Percentiles rank a stretch among this genome's conserved stretches.
These are phyloP conservation scores for Pseudopleuronectes americanus DNA, from an alignment of 2,797 vertebrate genomes.

Conservation along the genomic window DNA sequence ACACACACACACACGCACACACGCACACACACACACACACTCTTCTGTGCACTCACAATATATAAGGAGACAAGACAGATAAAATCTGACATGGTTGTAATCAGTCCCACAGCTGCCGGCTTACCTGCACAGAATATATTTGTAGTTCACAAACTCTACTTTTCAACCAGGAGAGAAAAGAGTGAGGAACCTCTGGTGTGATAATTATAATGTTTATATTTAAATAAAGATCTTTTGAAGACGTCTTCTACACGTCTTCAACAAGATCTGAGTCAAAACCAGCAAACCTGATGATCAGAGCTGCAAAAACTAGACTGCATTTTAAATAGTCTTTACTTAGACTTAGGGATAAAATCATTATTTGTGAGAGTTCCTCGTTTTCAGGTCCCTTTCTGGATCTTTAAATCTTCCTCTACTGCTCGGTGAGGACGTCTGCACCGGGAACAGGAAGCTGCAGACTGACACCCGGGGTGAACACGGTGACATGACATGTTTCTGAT, in stretches of 20 bases:
- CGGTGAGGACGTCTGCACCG: too few species aligned
- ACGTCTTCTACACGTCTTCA: too few species aligned
- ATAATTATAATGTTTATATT: background rate
- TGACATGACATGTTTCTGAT: too few species aligned
- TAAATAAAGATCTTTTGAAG: background rate
- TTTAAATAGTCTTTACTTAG: background rate
- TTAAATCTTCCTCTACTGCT: too few species aligned
- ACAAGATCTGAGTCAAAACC: too few species aligned
- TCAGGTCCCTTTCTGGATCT: too few species aligned
- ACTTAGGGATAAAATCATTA: background rate
- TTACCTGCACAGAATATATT: conserved; percentile 48
- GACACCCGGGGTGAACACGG: too few species aligned
- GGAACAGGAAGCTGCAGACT: too few species aligned
- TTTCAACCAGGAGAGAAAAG: conserved; percentile 11
- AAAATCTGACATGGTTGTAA: conserved; percentile 65
- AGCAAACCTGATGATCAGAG: background rate
- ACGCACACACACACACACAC: conserved; percentile 8
- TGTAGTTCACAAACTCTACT: conserved; percentile 9
- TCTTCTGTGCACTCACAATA: background rate
- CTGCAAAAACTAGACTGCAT: background rate
- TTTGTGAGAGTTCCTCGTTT: too few species aligned
- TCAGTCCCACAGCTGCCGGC: conserved; percentile 62
- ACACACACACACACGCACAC: conserved; percentile 2
- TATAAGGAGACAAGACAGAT: conserved; percentile 63
- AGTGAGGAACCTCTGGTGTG: background rate